Evolutionary conservation across 2,888 invertebrate genomes (phyloP).

Genomic region (Drosophila melanosoma): DNA sequence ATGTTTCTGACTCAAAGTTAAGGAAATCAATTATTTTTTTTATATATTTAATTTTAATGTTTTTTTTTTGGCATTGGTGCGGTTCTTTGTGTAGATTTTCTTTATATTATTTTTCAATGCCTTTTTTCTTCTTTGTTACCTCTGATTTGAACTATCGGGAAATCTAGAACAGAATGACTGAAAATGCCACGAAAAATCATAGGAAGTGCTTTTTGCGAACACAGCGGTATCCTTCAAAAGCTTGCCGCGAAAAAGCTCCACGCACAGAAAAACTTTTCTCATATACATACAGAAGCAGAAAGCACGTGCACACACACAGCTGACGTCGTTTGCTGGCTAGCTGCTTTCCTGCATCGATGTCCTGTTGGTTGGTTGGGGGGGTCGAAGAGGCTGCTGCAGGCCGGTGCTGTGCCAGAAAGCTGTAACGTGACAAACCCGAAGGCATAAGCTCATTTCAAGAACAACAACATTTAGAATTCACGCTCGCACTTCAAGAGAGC

Average conservation of each 20-base stretch:
- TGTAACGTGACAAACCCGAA: slow-evolving; percentile 6
- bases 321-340: slow-evolving; percentile 35
- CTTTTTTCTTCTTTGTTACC: slow-evolving; percentile 49
- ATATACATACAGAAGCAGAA: slow-evolving; percentile 25
- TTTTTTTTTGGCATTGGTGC: slow-evolving; percentile 16
- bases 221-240: slow-evolving; percentile 62
- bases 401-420: slow-evolving; percentile 26
- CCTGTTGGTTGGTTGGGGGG: slow-evolving; percentile 17
- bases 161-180: slow-evolving; percentile 83
- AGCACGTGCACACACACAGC: slow-evolving; percentile 59
- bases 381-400: slow-evolving; percentile 2
- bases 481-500: background rate
- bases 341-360: slow-evolving; percentile 8
- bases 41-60: background rate
- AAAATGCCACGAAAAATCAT: slow-evolving; percentile 67
- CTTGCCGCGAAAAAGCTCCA: slow-evolving; percentile 50
- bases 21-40: background rate
- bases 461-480: slow-evolving; percentile 19
- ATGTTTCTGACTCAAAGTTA: slow-evolving; percentile 1
- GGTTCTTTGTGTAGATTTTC: slow-evolving; percentile 32
- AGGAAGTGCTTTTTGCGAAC: slow-evolving; percentile 67
- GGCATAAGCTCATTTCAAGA: slow-evolving; percentile 28
- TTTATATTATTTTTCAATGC: slow-evolving; percentile 21
- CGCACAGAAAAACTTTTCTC: slow-evolving; percentile 31
- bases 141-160: slow-evolving; percentile 82